phyloP scores from a whole-genome alignment of 64 coral and sea anemone species.

The Montipora cactus region DNA sequence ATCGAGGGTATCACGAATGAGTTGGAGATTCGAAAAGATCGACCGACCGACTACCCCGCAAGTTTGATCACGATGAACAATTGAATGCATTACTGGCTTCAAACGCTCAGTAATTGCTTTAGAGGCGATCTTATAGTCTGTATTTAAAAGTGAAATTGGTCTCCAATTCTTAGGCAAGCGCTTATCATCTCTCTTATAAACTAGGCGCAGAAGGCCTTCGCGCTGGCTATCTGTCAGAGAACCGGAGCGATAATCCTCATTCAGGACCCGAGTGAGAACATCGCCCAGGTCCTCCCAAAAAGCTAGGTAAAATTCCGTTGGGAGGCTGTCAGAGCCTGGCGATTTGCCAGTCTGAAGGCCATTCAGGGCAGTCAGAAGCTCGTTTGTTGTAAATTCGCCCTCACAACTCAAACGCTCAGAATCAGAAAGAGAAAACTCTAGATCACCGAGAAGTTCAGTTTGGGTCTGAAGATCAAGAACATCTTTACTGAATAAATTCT shows the following conservation, averaged over 20 bases:
- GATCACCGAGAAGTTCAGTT: background rate
- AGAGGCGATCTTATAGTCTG: background rate
- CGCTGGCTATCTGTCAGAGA: background rate
- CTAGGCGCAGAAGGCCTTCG: background rate
- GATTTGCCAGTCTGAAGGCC: background rate
- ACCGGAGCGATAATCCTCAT: background rate
- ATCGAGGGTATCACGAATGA: too few relatives aligned
- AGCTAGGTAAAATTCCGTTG: background rate
- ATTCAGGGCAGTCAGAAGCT: background rate
- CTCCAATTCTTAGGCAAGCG: background rate
- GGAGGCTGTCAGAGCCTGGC: background rate
- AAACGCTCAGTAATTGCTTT: background rate
- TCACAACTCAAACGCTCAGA: background rate
- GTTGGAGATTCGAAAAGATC: too few relatives aligned
- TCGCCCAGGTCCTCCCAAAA: background rate
- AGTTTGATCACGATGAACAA: background rate
- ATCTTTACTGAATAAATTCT: background rate
- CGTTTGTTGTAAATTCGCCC: background rate
- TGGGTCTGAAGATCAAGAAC: background rate
- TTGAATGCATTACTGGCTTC: background rate
- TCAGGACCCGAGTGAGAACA: background rate
- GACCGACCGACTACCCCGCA: background rate
- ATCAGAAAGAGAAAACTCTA: background rate
- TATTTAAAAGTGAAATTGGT: background rate
- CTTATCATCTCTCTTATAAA: background rate